phyloP scores from a whole-genome alignment of 1,140 invertebrate species.

The Battus philenor region DNA sequence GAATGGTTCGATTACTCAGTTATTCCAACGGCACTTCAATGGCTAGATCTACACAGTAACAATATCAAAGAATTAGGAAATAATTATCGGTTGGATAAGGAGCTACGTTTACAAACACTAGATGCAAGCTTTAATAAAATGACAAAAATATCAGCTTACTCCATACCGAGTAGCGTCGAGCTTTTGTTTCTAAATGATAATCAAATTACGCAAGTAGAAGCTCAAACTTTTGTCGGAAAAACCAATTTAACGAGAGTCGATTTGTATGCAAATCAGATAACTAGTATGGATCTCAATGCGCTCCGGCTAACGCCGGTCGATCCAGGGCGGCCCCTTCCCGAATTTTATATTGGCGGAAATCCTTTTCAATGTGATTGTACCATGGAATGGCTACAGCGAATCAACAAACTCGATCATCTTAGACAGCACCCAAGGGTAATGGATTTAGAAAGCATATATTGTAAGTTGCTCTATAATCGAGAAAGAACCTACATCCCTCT shows the following conservation, averaged over 20 bases:
- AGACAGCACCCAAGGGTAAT: constrained; percentile 92
- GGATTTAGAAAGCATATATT: constrained; percentile 94
- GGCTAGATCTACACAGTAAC: constrained; percentile 94
- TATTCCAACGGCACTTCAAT: constrained; percentile 87
- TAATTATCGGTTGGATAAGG: constrained; percentile 82
- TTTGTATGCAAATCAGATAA: constrained; percentile 90
- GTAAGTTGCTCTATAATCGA: constrained; percentile 90
- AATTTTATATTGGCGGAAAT: constrained; percentile 92
- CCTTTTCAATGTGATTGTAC: constrained; percentile 92
- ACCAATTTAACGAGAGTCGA: constrained; percentile 88
- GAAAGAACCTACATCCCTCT: constrained; percentile 88
- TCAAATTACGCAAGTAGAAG: constrained; percentile 85
- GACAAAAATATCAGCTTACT: constrained; percentile 80
- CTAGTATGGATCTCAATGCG: constrained; percentile 87
- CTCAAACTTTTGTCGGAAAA: constrained; percentile 90
- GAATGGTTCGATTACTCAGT: constrained; percentile 93
- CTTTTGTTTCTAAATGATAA: constrained; percentile 90
- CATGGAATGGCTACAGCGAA: constrained; percentile 91
- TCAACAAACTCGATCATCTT: constrained; percentile 84
- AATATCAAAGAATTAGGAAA: constrained; percentile 88
- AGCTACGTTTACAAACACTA: constrained; percentile 84
- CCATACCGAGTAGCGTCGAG: constrained; percentile 87
- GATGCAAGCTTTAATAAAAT: constrained; percentile 91
- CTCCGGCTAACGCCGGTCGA: constrained; percentile 84
- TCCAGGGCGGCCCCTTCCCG: constrained; percentile 81